Evolutionary conservation across 2,888 invertebrate species (phyloP), one percentile per base, ranked within the genome.

Genomic region (Eucera pruinosa): DNA sequence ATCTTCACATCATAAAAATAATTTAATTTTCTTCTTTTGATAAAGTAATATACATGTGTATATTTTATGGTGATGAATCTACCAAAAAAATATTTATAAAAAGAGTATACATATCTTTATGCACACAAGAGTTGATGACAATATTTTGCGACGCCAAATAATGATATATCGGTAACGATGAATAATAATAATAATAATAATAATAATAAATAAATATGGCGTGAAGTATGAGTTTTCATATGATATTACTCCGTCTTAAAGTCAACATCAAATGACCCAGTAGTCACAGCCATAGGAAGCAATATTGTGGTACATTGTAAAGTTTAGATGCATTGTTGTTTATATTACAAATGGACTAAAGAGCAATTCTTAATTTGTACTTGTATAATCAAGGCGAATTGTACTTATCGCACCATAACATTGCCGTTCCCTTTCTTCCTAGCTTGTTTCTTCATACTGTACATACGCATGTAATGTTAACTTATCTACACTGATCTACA

Each of bases 201-300:
- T n/a, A n/a, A n/a, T n/a, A 81, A 83, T 86, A 87, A 80, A 82
- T 85, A 87, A 87, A 79, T 87, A 90, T 90, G 91, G 91, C 91
- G 90, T 91, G 89, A 90, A 90, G 75, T 82, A 87, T 90, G 89
- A 90, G 89, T 88, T 89, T 87, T 88, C 89, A 91, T 89, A 88
- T 90, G 90, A 91, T 87, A 91, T 91, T 91, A 91, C 88, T 89
- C 89, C 91, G 90, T 89, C 91, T 90, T 88, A 91, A 89, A 91
- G 89, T 91, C 89, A 91, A 91, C 91, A 92, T 92, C 91, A 89
- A 88, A 88, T 89, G 89, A 89, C 89, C 78, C 90, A 86, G 86
- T 82, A 87, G 90, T 91, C 92, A 92, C 91, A 91, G 91, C 90
- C 92, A 91, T 87, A 88, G 90, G 90, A 92, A 92, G 91, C 91